Evolutionary conservation across 2,797 vertebrate genomes (phyloP).

Genomic region (Chelon labrosus): DNA sequence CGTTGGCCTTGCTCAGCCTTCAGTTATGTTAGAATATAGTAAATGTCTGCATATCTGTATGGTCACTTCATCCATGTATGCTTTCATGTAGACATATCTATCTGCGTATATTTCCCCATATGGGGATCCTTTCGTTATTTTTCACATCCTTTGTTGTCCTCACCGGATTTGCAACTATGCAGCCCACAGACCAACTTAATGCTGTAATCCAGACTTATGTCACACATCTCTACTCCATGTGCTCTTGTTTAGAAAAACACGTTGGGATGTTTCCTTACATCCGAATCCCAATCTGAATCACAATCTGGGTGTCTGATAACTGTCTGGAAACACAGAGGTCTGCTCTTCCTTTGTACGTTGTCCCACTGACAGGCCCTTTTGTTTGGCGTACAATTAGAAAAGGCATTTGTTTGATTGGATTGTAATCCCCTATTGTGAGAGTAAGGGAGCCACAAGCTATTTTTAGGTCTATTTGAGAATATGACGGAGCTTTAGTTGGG

Average conservation of each 20-base stretch:
- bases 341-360: constrained; percentile 38
- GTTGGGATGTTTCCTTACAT: not conserved
- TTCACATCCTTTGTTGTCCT: not conserved
- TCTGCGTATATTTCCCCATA: not conserved
- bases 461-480: constrained; percentile 77
- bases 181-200: not conserved
- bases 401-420: constrained; percentile 83
- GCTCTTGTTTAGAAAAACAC: not conserved
- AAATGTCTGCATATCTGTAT: no score
- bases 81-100: no score
- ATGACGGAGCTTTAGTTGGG: constrained; percentile 54
- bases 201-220: constrained; percentile 15
- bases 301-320: constrained; percentile 13
- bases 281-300: not conserved
- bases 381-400: constrained; percentile 77
- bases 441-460: constrained; percentile 68
- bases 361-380: constrained; percentile 64
- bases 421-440: constrained; percentile 80
- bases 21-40: no score
- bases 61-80: no score
- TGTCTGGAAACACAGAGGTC: constrained; percentile 46
- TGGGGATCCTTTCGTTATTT: not conserved
- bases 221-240: not conserved
- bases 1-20: not conserved
- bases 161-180: not conserved